Evolutionary conservation across 2,797 vertebrate species (phyloP), one percentile per base, ranked within the genome.

Genomic region (Gallirallus australis): DNA sequence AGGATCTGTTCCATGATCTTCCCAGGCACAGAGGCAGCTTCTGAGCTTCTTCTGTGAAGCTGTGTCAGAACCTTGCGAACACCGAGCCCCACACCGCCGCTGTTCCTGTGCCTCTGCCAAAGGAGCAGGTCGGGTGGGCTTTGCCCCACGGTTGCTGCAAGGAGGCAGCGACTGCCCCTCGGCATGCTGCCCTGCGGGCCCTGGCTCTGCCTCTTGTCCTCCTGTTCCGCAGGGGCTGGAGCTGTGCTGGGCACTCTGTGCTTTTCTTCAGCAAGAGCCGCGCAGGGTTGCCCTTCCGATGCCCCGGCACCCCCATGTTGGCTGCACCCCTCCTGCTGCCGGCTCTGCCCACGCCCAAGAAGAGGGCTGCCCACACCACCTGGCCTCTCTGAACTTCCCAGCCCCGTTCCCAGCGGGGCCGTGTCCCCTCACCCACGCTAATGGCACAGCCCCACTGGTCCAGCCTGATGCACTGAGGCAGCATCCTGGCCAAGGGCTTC

Each of bases 181-280:
- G 0, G 0, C 3, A 1, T n/a, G 14, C 48, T 0, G 0, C 20
- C 39, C 63, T 35, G 37, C 3, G 1, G 27, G n/a, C 25, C 11
- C 35, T 5, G 5, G 42, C 59, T 71, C 45, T 0, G 1, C n/a
- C 52, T 21, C 56, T 61, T 31, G 30, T 25, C 50, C 40, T 35
- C 16, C 27, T 45, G 30, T 16, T 76, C 61, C n/a, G 25, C 72
- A 77, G 52, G 40, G 39, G 28, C 63, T 0, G 7, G 73, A 57
- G 35, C 39, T 53, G 30, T 1, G 1, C 52, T 59, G 39, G 61
- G 37, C n/a, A 6, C 64, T 24, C 31, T 1, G 17, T 23, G 35
- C 35, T 66, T 20, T 56, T 25, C 27, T 53, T 65, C 60, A n/a
- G n/a, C n/a, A n/a, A n/a, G n/a, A n/a, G n/a, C n/a, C n/a, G n/a